Base-by-base conservation (phyloP, 1,140 invertebrate genomes). In the Temnothorax longispinosus region DNA sequence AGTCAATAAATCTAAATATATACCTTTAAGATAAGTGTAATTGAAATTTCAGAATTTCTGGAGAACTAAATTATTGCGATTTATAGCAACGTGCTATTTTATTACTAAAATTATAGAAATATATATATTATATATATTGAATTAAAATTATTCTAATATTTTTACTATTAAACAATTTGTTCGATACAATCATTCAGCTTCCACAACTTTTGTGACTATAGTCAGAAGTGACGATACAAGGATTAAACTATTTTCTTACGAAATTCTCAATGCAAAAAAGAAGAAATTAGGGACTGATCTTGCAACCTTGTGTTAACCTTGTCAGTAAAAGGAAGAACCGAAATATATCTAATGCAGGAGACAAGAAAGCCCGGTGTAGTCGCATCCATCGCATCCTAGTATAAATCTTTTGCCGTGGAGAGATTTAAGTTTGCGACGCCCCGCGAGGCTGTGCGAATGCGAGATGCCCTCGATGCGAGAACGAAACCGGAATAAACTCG, bases 371-470 rank as follows among this genome's bases (percentile, higher is more conserved):
- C 35, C 41, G 7, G 35, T 47, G n/a, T 38, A 62, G 50, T 77
- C 50, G 80, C 69, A 27, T 67, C 44, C 15, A 54, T 65, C 11
- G 52, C 41, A 21, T 50, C 69, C 21, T n/a, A 13, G 54, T 50
- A 78, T 90, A 90, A 90, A 90, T 90, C 88, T 69, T 54, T 50
- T 35, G 56, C 41, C 64, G 21, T 67, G 65, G 52, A 72, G 74
- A 74, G 89, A 89, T 90, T 90, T 87, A 89, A 90, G 88, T 90
- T 90, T 87, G 80, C 35, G 56, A 65, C 41, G 64, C 47, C n/a
- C 41, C 38, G 58, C 41, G 47, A 47, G 13, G 38, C 38, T 18
- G 44, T 35, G 18, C 44, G 21, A 18, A 38, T 56, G 35, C 60
- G 38, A 58, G 47, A n/a, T 82, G 78, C 27, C 27, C 41, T 47